A percentile compares a stretch with the other conserved stretches of the same genome.
phyloP scores from a whole-genome alignment of 30 jellyfish, hydroid and myxozoan genomes.

The Pelagia noctiluca region DNA sequence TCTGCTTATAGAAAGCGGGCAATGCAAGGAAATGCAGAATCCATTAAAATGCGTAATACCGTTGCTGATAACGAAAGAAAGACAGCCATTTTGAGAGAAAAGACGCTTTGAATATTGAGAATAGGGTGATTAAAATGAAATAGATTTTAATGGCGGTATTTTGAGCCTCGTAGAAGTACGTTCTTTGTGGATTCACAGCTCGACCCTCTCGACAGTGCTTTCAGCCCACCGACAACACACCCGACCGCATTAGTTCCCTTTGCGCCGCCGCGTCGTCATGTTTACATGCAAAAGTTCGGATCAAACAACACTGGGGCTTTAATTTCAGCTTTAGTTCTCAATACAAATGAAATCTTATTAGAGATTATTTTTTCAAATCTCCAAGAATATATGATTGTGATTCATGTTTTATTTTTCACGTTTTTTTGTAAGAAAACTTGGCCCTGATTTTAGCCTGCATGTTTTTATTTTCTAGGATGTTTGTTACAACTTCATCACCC shows the following conservation, averaged over 20 bases:
- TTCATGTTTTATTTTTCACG: no score
- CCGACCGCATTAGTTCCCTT: slow-evolving; percentile 5
- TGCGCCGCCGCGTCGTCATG: background rate
- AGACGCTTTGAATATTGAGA: background rate
- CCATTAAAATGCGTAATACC: background rate
- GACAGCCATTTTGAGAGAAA: background rate
- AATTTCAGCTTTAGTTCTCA: no score
- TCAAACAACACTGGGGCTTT: no score
- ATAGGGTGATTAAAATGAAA: background rate
- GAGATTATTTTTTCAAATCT: no score
- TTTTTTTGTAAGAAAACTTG: no score
- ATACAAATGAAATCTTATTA: no score
- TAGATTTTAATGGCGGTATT: slow-evolving; percentile 3
- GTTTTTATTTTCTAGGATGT: no score
- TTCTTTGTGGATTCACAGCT: background rate
- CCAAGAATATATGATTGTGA: no score
- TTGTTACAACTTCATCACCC: no score
- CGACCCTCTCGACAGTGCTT: background rate
- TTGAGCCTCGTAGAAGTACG: background rate
- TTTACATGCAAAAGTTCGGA: no score
- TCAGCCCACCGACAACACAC: slow-evolving; percentile 9
- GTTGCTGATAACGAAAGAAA: no score
- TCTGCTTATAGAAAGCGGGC: background rate
- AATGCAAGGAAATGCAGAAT: background rate
- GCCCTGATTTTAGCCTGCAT: no score